Percentiles rank a stretch among this genome's conserved stretches.
Conservation (phyloP, 2,888 invertebrate species). For the Melanostoma scalare region DNA sequence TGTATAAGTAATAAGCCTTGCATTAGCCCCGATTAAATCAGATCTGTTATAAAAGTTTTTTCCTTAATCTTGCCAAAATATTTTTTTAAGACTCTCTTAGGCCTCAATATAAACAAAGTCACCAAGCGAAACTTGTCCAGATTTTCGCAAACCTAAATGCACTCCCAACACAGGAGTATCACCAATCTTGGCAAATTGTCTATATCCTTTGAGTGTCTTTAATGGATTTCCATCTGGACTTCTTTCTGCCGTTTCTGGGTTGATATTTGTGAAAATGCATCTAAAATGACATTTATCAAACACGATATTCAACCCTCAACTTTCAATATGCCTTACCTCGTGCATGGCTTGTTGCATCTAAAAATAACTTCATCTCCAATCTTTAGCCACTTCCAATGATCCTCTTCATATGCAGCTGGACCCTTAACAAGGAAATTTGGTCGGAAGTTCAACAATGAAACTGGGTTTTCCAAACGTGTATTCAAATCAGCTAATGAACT, state of each 20-base stretch:
- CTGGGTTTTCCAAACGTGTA: slow-evolving; percentile 83
- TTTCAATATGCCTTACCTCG: slow-evolving; percentile 74
- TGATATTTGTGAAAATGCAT: slow-evolving; percentile 87
- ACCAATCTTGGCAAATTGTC: slow-evolving; percentile 80
- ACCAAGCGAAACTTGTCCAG: slow-evolving; percentile 81
- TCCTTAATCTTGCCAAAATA: background rate
- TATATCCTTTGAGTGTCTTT: slow-evolving; percentile 85
- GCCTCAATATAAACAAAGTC: slow-evolving; percentile 82
- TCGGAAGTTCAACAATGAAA: slow-evolving; percentile 84
- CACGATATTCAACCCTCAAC: slow-evolving; percentile 3
- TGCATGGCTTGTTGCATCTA: slow-evolving; percentile 86
- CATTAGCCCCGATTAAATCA: slow-evolving; percentile 14
- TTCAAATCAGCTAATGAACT: slow-evolving; percentile 87
- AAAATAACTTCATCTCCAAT: slow-evolving; percentile 85
- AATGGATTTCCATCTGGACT: slow-evolving; percentile 85
- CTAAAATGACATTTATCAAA: slow-evolving; percentile 79
- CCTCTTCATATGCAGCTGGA: slow-evolving; percentile 85
- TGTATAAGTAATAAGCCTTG: background rate
- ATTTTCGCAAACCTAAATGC: slow-evolving; percentile 81
- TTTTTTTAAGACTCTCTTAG: background rate
- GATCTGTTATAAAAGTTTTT: background rate
- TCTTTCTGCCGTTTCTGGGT: slow-evolving; percentile 86
- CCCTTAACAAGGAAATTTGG: slow-evolving; percentile 87
- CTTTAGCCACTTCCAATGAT: slow-evolving; percentile 86
- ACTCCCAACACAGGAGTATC: slow-evolving; percentile 82